phyloP scores from a whole-genome alignment of 2,888 invertebrate genomes.

The Sepioteuthis lessoniana region DNA sequence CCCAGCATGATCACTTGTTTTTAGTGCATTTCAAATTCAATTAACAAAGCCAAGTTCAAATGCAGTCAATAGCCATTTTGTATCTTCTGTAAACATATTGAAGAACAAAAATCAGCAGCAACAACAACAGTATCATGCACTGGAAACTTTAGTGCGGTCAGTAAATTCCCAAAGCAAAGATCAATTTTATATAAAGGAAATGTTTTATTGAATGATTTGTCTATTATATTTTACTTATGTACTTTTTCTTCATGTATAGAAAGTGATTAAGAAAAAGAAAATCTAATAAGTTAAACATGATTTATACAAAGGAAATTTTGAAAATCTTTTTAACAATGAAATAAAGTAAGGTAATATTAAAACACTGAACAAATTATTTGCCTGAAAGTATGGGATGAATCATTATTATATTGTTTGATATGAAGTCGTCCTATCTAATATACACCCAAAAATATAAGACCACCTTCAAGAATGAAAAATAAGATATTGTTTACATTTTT shows the following conservation, averaged over 20 bases:
- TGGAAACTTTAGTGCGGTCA: not conserved
- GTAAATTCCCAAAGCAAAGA: not conserved
- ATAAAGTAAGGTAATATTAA: not conserved
- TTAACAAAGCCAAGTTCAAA: not conserved
- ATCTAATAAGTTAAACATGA: not conserved
- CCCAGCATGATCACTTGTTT: not conserved
- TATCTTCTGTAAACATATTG: not conserved
- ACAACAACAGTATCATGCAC: too few species aligned
- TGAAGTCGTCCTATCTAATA: too few species aligned
- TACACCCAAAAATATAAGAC: too few species aligned
- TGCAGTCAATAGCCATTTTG: not conserved
- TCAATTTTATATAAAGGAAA: not conserved
- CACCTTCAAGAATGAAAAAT: too few species aligned
- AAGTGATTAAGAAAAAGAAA: not conserved
- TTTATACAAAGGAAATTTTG: not conserved
- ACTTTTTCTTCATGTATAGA: not conserved
- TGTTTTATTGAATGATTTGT: not conserved
- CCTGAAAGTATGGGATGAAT: not conserved
- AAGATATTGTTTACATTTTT: too few species aligned
- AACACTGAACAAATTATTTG: not conserved
- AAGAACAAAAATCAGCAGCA: not conserved
- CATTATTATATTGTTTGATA: not conserved
- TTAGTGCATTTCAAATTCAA: constrained; percentile 1
- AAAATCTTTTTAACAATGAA: not conserved
- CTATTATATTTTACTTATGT: too few species aligned